phyloP scores from a whole-genome alignment of 2,888 invertebrate species.

The Patella ulyssiponensis region DNA sequence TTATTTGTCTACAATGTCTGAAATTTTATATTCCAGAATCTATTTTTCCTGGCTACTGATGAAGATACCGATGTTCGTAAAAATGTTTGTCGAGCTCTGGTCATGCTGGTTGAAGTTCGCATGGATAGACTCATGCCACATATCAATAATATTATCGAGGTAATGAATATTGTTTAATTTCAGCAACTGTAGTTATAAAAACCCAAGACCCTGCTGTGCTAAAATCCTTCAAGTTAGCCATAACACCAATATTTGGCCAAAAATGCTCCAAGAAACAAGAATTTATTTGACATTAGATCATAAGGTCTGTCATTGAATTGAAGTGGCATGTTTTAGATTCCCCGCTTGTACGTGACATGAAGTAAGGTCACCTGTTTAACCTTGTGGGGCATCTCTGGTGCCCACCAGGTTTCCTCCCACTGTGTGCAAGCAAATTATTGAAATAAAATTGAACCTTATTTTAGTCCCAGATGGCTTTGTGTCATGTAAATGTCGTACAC shows the following conservation, averaged over 20 bases:
- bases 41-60: slow-evolving; percentile 95
- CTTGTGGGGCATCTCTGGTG: too few species aligned
- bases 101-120: slow-evolving; percentile 94
- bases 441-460: too few species aligned
- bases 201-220: background rate
- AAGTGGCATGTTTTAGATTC: too few species aligned
- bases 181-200: background rate
- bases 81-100: slow-evolving; percentile 97
- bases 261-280: background rate
- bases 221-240: background rate
- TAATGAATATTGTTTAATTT: slow-evolving; percentile 66
- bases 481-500: too few species aligned
- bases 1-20: too few species aligned
- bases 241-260: background rate
- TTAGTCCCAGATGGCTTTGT: too few species aligned
- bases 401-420: too few species aligned
- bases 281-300: background rate
- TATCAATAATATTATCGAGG: slow-evolving; percentile 96
- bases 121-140: slow-evolving; percentile 95
- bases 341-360: too few species aligned
- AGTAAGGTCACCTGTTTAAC: too few species aligned
- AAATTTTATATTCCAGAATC: slow-evolving; percentile 76
- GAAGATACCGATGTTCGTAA: slow-evolving; percentile 97
- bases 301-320: too few species aligned
- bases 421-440: too few species aligned